Percentiles rank a stretch among this genome's conserved stretches.
Conservation (phyloP, 2,113 vertebrate genomes). For the Excalfactoria chinensis region DNA sequence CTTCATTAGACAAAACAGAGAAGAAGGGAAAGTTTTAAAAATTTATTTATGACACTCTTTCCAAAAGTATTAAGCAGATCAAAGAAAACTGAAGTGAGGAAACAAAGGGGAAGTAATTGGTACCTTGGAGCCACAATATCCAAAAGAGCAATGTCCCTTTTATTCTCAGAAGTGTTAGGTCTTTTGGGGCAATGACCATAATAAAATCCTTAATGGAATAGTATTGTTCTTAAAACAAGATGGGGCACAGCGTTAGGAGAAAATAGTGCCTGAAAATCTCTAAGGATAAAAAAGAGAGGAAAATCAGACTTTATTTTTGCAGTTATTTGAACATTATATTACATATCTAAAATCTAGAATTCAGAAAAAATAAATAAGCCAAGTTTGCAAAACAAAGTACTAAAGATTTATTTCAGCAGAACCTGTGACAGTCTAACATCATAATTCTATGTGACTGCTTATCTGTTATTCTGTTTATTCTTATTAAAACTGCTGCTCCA, state of each 20-base stretch:
- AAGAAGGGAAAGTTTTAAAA: not conserved
- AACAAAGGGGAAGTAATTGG: not conserved
- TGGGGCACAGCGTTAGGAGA: not conserved
- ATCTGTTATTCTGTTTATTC: slow-evolving; percentile 69
- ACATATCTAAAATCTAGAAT: slow-evolving; percentile 27
- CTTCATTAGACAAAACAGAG: not conserved
- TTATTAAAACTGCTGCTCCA: not conserved
- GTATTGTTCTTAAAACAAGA: not conserved
- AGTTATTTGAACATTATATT: not conserved
- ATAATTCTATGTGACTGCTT: not conserved
- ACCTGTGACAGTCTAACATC: not conserved
- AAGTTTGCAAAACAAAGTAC: slow-evolving; percentile 34
- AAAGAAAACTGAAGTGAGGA: not conserved
- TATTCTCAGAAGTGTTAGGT: not conserved
- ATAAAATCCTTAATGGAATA: not conserved
- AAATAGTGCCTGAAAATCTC: not conserved
- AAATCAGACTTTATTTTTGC: not conserved
- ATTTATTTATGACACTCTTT: not conserved
- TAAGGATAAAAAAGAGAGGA: not conserved
- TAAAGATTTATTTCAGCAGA: slow-evolving; percentile 43
- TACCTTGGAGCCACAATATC: not conserved
- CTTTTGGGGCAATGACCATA: rapidly evolving
- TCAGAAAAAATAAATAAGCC: slow-evolving; percentile 45
- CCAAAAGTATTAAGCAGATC: not conserved
- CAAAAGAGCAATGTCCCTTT: not conserved